Evolutionary conservation across 1,140 invertebrate species (phyloP).

Genomic region (Anastatus disparis): DNA sequence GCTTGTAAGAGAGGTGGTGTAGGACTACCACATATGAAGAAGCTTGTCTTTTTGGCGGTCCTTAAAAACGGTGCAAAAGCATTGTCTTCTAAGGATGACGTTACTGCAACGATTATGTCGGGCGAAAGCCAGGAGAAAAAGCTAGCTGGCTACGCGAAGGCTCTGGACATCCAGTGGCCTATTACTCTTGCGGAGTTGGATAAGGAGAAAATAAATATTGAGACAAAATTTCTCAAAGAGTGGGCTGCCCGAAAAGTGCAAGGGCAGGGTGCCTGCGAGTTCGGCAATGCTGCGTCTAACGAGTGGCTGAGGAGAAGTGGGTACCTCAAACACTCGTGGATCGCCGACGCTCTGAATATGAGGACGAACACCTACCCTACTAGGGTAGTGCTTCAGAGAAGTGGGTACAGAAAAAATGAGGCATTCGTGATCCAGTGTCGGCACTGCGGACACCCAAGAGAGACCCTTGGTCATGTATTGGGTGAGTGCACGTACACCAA

Average conservation of each 20-base stretch:
- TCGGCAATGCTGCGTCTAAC: neutral
- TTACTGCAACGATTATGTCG: neutral
- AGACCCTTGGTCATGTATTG: neutral
- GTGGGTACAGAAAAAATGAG: no score
- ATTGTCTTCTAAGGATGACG: neutral
- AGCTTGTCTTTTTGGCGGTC: neutral
- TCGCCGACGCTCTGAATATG: neutral
- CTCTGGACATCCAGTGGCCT: neutral
- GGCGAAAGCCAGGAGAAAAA: neutral
- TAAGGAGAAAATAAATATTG: neutral
- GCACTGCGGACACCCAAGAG: neutral
- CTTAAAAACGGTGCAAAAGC: neutral
- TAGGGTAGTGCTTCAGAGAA: no score
- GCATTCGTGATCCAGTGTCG: neutral
- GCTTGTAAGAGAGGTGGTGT: neutral
- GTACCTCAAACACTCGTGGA: neutral
- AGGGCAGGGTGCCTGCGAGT: neutral
- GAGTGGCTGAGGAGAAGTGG: neutral
- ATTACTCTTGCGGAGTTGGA: neutral
- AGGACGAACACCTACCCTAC: slow-evolving; percentile 3
- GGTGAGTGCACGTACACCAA: neutral
- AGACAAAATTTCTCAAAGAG: neutral
- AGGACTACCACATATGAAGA: neutral
- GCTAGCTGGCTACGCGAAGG: neutral
- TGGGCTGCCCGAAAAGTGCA: neutral